These are phyloP conservation scores for Rhea americana DNA, from an alignment of 2,113 vertebrate species.

Conservation along the genomic window DNA sequence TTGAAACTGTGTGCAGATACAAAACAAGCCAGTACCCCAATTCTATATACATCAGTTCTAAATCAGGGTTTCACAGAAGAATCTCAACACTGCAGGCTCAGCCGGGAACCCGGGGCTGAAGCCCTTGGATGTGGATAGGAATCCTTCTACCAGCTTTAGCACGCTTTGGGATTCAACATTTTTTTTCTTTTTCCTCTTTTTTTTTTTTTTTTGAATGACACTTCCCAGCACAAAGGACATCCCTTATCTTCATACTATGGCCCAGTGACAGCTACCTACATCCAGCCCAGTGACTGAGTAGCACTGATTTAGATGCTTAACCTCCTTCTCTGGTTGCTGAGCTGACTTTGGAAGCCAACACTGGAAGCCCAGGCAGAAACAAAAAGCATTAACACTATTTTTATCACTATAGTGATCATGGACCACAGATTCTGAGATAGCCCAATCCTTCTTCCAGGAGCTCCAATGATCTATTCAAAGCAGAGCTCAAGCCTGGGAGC, in stretches of 20 bases:
- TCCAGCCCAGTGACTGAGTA: neutral
- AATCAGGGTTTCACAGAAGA: neutral
- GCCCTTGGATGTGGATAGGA: neutral
- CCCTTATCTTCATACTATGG: neutral
- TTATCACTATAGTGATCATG: neutral
- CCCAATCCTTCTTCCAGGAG: neutral
- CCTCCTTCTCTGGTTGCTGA: neutral
- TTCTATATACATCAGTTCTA: accelerated
- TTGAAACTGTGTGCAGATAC: neutral
- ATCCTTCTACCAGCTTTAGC: neutral
- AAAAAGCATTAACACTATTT: neutral
- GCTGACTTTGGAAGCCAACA: neutral
- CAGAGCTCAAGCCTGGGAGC: neutral
- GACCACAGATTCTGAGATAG: neutral
- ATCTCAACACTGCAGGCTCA: neutral
- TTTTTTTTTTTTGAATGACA: no score
- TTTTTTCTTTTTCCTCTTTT: neutral
- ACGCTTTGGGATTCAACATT: neutral
- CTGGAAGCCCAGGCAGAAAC: neutral
- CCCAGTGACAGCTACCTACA: neutral
- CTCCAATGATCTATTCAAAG: neutral
- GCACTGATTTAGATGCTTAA: neutral
- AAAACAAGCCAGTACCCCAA: neutral
- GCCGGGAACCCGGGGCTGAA: neutral
- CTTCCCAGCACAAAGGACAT: neutral